phyloP scores from a whole-genome alignment of 2,113 vertebrate genomes.

The Rhinopomastus cyanomelas region DNA sequence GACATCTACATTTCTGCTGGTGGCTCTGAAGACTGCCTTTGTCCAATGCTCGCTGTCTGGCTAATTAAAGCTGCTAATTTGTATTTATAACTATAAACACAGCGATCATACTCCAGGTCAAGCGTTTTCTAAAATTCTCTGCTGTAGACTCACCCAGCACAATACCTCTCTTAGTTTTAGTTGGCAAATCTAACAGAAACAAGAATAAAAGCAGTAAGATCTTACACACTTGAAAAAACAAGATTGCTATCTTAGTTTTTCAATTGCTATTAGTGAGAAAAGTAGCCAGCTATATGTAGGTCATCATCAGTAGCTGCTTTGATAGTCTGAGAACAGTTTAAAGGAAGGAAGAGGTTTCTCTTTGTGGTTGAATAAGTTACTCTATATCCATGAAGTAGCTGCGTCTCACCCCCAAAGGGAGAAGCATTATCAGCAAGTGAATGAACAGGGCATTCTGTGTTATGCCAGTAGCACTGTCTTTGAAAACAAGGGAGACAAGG shows the following conservation, averaged over 20 bases:
- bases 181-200: constrained; percentile 28
- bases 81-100: constrained; percentile 8
- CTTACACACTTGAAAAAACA: constrained; percentile 37
- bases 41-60: background rate
- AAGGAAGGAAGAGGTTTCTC: constrained; percentile 62
- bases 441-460: constrained; percentile 50
- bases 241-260: constrained; percentile 60
- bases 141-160: background rate
- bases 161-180: constrained; percentile 20
- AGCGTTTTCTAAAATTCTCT: constrained; percentile 5
- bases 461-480: constrained; percentile 32
- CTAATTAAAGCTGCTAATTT: constrained; percentile 45
- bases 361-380: constrained; percentile 60
- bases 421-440: constrained; percentile 49
- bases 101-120: background rate
- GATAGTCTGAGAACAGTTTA: constrained; percentile 52
- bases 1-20: background rate
- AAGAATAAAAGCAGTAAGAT: constrained; percentile 28
- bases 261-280: constrained; percentile 39
- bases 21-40: background rate
- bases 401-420: constrained; percentile 24
- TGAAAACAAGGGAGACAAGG: constrained; percentile 42
- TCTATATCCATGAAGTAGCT: constrained; percentile 46
- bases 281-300: constrained; percentile 68
- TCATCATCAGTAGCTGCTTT: constrained; percentile 52